Percentiles rank a stretch among this genome's conserved stretches.
Conservation (phyloP, 1,140 invertebrate genomes). For the Drosophila nigrodunni region DNA sequence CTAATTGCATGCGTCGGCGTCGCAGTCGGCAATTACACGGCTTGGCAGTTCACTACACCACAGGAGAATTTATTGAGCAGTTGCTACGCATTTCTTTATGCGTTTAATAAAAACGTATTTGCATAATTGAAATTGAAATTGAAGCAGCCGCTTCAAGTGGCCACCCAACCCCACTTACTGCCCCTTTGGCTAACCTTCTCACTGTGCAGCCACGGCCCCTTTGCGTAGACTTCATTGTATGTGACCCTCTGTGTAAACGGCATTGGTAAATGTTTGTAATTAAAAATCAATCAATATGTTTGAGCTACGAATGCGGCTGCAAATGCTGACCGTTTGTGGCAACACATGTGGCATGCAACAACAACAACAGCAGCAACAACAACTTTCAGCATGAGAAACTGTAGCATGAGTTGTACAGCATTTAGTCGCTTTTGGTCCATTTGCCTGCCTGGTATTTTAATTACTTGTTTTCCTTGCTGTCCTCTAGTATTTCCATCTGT, state of each 20-base stretch:
- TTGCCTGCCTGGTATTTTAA: slow-evolving; percentile 81
- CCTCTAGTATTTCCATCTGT: slow-evolving; percentile 25
- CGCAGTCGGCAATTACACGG: slow-evolving; percentile 60
- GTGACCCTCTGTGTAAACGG: slow-evolving; percentile 39
- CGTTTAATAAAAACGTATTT: slow-evolving; percentile 78
- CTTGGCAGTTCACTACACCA: slow-evolving; percentile 26
- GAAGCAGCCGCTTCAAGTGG: slow-evolving; percentile 59
- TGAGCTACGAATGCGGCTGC: slow-evolving; percentile 42
- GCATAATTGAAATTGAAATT: slow-evolving; percentile 78
- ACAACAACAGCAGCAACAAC: slow-evolving; percentile 21
- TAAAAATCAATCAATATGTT: slow-evolving; percentile 82
- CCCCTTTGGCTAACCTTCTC: background rate
- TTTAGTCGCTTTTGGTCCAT: slow-evolving; percentile 47
- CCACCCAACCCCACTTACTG: background rate
- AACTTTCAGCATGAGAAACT: no score
- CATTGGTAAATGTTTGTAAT: slow-evolving; percentile 77
- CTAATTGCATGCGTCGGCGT: slow-evolving; percentile 71
- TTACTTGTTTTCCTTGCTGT: slow-evolving; percentile 60
- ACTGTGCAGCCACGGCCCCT: background rate
- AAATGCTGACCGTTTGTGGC: slow-evolving; percentile 62
- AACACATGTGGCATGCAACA: slow-evolving; percentile 64
- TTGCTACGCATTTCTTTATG: slow-evolving; percentile 69
- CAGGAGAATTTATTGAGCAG: background rate
- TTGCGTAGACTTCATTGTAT: background rate
- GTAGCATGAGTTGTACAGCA: background rate